Evolutionary conservation across 2,888 invertebrate genomes (phyloP).

Genomic region (Eremobia ochroleuca): DNA sequence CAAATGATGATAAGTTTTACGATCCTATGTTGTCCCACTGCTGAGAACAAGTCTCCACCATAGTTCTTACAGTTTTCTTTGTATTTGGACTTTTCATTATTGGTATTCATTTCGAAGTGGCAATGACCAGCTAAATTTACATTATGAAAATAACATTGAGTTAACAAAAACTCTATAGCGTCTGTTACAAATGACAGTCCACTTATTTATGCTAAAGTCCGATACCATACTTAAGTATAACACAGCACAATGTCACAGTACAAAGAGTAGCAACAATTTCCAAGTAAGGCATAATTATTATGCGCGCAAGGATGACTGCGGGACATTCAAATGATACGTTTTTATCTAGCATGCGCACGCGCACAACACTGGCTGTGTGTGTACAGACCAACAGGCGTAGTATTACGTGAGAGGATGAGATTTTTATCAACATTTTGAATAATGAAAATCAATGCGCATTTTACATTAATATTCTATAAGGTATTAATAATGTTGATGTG

Average conservation of each 20-base stretch:
- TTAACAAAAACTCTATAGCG: conserved; percentile 4
- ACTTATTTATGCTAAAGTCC: conserved; percentile 45
- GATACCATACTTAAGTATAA: conserved; percentile 43
- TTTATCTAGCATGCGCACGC: conserved; percentile 66
- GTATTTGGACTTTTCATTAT: no score
- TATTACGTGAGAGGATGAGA: conserved; percentile 43
- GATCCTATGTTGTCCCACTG: no score
- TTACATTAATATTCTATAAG: conserved; percentile 61
- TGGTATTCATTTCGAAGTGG: no score
- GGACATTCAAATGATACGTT: conserved; percentile 75
- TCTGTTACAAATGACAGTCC: conserved; percentile 40
- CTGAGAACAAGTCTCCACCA: no score
- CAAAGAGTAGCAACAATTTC: conserved; percentile 66
- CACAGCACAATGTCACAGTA: conserved; percentile 53
- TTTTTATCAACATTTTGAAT: conserved; percentile 52
- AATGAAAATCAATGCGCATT: conserved; percentile 59
- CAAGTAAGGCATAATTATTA: conserved; percentile 71
- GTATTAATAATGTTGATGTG: conserved; percentile 53
- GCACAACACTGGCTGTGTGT: conserved; percentile 43
- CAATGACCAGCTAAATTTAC: not conserved
- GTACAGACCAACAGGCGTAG: conserved; percentile 10
- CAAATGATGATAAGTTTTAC: no score
- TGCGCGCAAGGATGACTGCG: conserved; percentile 69
- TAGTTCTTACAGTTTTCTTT: no score
- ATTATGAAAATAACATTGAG: conserved; percentile 10